Evolutionary conservation across 2,797 vertebrate genomes (phyloP).

Genomic region (Acrocephalus scirpaceus): DNA sequence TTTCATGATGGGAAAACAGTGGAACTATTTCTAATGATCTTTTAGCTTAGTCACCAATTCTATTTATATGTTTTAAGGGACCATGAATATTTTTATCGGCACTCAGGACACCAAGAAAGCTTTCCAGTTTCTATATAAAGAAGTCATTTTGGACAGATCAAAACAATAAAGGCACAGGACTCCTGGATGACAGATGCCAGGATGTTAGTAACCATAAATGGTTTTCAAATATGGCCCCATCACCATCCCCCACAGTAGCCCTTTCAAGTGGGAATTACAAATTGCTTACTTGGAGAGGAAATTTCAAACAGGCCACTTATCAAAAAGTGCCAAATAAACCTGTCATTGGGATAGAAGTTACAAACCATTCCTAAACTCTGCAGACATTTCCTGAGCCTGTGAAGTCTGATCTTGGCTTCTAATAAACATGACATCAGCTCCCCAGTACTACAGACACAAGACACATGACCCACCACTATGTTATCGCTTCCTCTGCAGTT

Average conservation of each 20-base stretch:
- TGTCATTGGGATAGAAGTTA: slow-evolving; percentile 72
- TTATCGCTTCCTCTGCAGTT: slow-evolving; percentile 49
- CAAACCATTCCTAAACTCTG: slow-evolving; percentile 70
- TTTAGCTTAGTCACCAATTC: slow-evolving; percentile 40
- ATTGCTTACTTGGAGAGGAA: slow-evolving; percentile 73
- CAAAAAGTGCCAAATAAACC: slow-evolving; percentile 78
- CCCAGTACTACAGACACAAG: slow-evolving; percentile 60
- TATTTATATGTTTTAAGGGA: slow-evolving; percentile 15
- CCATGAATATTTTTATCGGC: slow-evolving; percentile 50
- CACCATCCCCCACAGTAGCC: slow-evolving; percentile 69
- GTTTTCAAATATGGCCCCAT: slow-evolving; percentile 67
- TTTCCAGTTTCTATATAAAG: slow-evolving; percentile 67
- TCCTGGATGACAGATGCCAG: slow-evolving; percentile 76
- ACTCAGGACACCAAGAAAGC: slow-evolving; percentile 1
- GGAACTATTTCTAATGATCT: slow-evolving; percentile 16
- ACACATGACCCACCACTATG: slow-evolving; percentile 55
- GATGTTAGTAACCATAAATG: slow-evolving; percentile 71
- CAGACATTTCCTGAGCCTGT: slow-evolving; percentile 74
- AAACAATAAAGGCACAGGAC: slow-evolving; percentile 70
- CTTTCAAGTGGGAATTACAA: slow-evolving; percentile 77
- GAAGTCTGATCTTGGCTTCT: slow-evolving; percentile 71
- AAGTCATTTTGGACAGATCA: slow-evolving; percentile 64
- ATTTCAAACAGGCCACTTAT: slow-evolving; percentile 79
- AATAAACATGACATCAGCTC: slow-evolving; percentile 71
- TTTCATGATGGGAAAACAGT: neutral